These are phyloP conservation scores for Drosophila nigrodunni DNA, from an alignment of 1,140 invertebrate genomes.

Conservation along the genomic window DNA sequence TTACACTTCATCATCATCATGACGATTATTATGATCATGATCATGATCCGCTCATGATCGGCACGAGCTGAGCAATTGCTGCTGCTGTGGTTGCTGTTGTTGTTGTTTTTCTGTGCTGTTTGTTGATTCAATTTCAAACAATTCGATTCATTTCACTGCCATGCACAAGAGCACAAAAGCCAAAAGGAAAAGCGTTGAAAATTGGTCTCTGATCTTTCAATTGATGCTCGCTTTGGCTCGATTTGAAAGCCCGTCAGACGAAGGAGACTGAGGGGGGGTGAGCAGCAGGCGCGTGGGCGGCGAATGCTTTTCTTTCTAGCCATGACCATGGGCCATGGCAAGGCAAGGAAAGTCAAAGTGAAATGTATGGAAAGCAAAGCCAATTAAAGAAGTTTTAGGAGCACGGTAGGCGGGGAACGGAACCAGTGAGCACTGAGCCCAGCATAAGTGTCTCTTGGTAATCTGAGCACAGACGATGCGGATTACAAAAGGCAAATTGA, in stretches of 20 bases:
- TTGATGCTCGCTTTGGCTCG: constrained; percentile 24
- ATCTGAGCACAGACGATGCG: constrained; percentile 40
- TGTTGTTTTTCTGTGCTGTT: constrained; percentile 29
- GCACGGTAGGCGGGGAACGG: neutral
- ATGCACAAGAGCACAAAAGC: constrained; percentile 28
- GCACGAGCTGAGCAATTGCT: constrained; percentile 49
- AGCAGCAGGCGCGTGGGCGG: constrained; percentile 60
- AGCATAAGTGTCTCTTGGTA: constrained; percentile 45
- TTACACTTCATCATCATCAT: constrained; percentile 52
- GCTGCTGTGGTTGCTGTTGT: constrained; percentile 5
- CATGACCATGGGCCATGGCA: constrained; percentile 52
- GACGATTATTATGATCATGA: constrained; percentile 31
- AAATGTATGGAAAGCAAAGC: constrained; percentile 77
- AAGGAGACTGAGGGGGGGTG: constrained; percentile 14
- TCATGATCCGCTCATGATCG: constrained; percentile 58
- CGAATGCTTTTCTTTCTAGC: constrained; percentile 43
- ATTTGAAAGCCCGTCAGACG: constrained; percentile 47
- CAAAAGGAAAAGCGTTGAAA: constrained; percentile 80
- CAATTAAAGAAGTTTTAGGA: constrained; percentile 48
- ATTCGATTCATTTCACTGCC: constrained; percentile 67
- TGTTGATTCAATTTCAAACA: constrained; percentile 58
- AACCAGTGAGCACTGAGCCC: constrained; percentile 24
- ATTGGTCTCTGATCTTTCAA: constrained; percentile 66
- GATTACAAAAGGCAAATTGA: constrained; percentile 38
- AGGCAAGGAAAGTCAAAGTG: constrained; percentile 78